Percentiles rank a stretch among this genome's conserved stretches.
phyloP scores from a whole-genome alignment of 2,797 vertebrate genomes.

The Dendrocincla tyrannina region DNA sequence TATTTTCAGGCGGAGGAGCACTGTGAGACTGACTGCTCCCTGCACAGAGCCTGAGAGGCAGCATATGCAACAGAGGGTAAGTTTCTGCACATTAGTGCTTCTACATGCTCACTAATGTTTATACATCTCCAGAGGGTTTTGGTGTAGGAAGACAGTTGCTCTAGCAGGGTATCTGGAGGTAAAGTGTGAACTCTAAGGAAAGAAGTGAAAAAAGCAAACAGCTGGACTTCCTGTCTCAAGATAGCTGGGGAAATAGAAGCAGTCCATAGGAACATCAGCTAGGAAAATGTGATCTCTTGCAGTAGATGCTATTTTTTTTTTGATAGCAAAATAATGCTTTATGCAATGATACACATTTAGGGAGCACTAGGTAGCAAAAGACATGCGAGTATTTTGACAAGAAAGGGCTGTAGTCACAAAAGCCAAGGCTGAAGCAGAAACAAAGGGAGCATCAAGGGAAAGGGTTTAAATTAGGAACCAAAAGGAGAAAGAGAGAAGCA shows the following conservation, averaged over 20 bases:
- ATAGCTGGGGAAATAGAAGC: slow-evolving; percentile 18
- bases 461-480: not conserved
- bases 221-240: not conserved
- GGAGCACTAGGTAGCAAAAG: not conserved
- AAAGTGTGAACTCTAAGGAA: slow-evolving; percentile 57
- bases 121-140: slow-evolving; percentile 41
- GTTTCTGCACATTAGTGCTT: slow-evolving; percentile 39
- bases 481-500: not conserved
- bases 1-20: not conserved
- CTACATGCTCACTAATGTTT: slow-evolving; percentile 49
- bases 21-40: not conserved
- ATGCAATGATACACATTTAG: not conserved
- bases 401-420: not conserved
- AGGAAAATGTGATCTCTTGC: not conserved
- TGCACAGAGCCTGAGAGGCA: not conserved
- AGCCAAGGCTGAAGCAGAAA: not conserved
- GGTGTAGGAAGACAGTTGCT: slow-evolving; percentile 39
- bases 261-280: not conserved
- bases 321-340: not conserved
- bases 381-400: not conserved
- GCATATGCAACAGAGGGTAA: not conserved
- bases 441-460: not conserved
- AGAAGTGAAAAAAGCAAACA: slow-evolving; percentile 62
- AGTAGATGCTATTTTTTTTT: not conserved
- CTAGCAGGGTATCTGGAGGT: slow-evolving; percentile 4